Evolutionary conservation across 2,797 vertebrate genomes (phyloP).

Genomic region (Champsocephalus esox): DNA sequence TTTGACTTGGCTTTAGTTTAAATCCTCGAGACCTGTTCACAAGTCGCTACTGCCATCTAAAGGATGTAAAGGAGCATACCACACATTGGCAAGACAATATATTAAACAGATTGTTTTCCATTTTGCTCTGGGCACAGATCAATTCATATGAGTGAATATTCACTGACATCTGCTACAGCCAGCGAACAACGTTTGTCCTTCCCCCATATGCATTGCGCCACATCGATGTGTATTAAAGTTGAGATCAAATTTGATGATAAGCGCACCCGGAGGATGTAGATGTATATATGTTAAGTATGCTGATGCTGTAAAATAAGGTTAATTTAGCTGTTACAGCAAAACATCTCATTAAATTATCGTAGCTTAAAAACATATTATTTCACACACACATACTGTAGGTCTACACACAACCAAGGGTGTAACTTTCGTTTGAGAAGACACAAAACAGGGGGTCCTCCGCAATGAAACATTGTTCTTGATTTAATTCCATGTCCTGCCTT

Average conservation of each 20-base stretch:
- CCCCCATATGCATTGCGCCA: conserved; percentile 17
- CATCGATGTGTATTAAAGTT: conserved; percentile 23
- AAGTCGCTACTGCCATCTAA: conserved; percentile 71
- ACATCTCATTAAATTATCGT: not conserved
- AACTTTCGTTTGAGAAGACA: too few relatives aligned
- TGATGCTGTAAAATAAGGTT: conserved; percentile 15
- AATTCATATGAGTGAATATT: conserved; percentile 46
- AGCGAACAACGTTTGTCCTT: conserved; percentile 29
- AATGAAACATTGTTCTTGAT: too few relatives aligned
- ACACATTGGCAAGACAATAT: not conserved
- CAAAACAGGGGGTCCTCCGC: too few relatives aligned
- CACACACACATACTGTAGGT: too few relatives aligned
- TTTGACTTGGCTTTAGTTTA: not conserved
- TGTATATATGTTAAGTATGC: conserved; percentile 24
- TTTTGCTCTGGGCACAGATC: conserved; percentile 36
- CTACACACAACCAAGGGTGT: too few relatives aligned
- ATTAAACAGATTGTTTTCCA: not conserved
- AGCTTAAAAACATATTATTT: not conserved
- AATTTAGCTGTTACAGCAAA: not conserved
- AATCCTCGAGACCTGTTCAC: conserved; percentile 4
- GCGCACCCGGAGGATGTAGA: not conserved
- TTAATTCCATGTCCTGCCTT: too few relatives aligned
- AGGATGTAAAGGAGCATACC: conserved; percentile 23
- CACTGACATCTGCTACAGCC: conserved; percentile 27
- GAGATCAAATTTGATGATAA: not conserved